Conservation (phyloP, 2,113 vertebrate species). For the Campylomormyrus numenius region DNA sequence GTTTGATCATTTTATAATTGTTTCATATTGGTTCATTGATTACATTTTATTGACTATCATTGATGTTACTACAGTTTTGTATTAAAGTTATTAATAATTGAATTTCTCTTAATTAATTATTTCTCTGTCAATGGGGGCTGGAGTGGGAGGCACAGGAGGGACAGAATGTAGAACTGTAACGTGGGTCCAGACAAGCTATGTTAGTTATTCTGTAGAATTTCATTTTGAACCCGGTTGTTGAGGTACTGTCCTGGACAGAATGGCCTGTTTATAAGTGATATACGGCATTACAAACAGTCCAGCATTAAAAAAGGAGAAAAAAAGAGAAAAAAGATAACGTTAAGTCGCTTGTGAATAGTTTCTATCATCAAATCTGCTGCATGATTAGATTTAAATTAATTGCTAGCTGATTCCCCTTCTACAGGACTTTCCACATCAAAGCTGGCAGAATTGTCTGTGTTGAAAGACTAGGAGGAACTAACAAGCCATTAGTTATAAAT, state of each 20-base stretch:
- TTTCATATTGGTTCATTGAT: background rate
- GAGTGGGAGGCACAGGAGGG: background rate
- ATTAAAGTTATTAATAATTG: background rate
- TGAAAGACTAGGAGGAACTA: background rate
- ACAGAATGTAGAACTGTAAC: background rate
- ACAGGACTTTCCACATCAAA: background rate
- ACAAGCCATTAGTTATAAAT: background rate
- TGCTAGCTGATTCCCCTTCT: background rate
- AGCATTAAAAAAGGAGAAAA: background rate
- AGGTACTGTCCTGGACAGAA: background rate
- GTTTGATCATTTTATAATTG: background rate
- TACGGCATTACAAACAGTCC: background rate
- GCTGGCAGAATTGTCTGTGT: background rate
- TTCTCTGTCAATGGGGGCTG: background rate
- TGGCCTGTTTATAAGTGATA: background rate
- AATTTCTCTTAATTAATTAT: background rate
- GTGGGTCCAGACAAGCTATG: background rate
- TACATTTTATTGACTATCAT: background rate
- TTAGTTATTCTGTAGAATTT: background rate
- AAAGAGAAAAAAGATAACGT: background rate
- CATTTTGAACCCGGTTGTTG: background rate
- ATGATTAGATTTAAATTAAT: background rate
- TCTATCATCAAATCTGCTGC: background rate
- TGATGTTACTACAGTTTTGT: background rate
- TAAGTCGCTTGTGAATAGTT: background rate